These are phyloP conservation scores for Uropetala carovei DNA, from an alignment of 2,888 invertebrate species.

Conservation along the genomic window DNA sequence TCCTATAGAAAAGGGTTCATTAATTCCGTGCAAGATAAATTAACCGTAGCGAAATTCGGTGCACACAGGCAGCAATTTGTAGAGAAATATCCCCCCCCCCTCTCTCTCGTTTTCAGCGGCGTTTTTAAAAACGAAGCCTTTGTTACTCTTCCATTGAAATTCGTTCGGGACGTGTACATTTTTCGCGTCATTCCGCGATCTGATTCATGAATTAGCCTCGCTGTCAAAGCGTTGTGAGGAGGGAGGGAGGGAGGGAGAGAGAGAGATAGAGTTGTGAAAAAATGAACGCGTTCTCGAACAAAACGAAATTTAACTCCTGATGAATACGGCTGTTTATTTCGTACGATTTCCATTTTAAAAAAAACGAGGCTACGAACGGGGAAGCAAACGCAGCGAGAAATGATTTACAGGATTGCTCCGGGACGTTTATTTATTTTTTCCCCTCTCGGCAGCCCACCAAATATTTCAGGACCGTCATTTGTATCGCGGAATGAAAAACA, in stretches of 20 bases:
- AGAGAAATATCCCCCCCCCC: not conserved
- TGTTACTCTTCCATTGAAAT: not conserved
- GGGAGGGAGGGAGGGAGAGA: not conserved
- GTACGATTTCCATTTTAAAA: not conserved
- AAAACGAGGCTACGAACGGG: not conserved
- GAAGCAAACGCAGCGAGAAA: not conserved
- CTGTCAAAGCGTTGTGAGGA: not conserved
- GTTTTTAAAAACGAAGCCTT: not conserved
- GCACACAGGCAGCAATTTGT: not conserved
- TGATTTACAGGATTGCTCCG: not conserved
- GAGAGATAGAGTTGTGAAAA: not conserved
- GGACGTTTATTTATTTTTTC: not conserved
- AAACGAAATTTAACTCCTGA: not conserved
- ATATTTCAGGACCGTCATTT: not conserved
- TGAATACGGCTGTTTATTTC: not conserved
- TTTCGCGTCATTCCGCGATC: not conserved
- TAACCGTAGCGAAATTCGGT: not conserved
- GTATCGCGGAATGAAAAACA: not conserved
- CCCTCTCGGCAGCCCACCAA: not conserved
- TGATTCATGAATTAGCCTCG: slow-evolving; percentile 2
- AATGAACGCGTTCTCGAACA: not conserved
- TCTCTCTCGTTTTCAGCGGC: not conserved
- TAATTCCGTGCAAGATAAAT: not conserved
- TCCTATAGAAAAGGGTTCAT: not conserved
- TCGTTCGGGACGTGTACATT: not conserved